A percentile compares a stretch with the other conserved stretches of the same genome.
These are phyloP conservation scores for Patella ulyssiponensis DNA, from an alignment of 2,888 invertebrate genomes.

Conservation along the genomic window DNA sequence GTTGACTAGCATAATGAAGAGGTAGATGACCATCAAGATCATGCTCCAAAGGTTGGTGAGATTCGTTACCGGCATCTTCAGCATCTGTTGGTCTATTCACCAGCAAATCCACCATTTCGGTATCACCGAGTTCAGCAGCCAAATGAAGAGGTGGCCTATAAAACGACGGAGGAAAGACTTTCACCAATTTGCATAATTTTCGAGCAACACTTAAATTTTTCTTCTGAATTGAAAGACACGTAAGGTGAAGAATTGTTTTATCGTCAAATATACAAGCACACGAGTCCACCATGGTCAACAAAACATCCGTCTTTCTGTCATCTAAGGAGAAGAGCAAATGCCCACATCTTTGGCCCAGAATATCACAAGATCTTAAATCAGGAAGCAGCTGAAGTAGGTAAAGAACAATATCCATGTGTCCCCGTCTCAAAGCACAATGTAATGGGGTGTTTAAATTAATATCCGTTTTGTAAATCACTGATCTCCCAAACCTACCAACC, in stretches of 20 bases:
- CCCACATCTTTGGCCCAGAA: slow-evolving; percentile 38
- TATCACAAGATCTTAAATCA: slow-evolving; percentile 34
- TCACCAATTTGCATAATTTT: slow-evolving; percentile 25
- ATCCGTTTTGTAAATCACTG: slow-evolving; percentile 38
- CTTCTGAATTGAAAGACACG: slow-evolving; percentile 23
- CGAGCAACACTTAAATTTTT: slow-evolving; percentile 22
- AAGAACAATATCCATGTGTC: slow-evolving; percentile 27
- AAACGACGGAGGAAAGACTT: slow-evolving; percentile 24
- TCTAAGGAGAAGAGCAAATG: slow-evolving; percentile 33
- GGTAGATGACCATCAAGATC: slow-evolving; percentile 40
- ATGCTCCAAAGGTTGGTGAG: slow-evolving; percentile 17
- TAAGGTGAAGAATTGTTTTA: slow-evolving; percentile 27
- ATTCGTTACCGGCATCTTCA: background rate
- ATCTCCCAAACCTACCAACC: slow-evolving; percentile 39
- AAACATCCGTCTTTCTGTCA: slow-evolving; percentile 25
- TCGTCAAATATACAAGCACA: slow-evolving; percentile 31
- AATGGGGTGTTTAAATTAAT: slow-evolving; percentile 35
- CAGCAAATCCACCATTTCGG: slow-evolving; percentile 27
- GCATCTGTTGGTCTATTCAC: slow-evolving; percentile 19
- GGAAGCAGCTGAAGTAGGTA: slow-evolving; percentile 44
- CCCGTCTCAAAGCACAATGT: slow-evolving; percentile 38
- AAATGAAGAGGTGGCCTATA: slow-evolving; percentile 34
- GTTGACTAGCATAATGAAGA: slow-evolving; percentile 46
- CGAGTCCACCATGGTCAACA: slow-evolving; percentile 31
- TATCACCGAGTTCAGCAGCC: slow-evolving; percentile 36